Evolutionary conservation across 2,888 invertebrate genomes (phyloP).

Genomic region (Bellardia bayeri): DNA sequence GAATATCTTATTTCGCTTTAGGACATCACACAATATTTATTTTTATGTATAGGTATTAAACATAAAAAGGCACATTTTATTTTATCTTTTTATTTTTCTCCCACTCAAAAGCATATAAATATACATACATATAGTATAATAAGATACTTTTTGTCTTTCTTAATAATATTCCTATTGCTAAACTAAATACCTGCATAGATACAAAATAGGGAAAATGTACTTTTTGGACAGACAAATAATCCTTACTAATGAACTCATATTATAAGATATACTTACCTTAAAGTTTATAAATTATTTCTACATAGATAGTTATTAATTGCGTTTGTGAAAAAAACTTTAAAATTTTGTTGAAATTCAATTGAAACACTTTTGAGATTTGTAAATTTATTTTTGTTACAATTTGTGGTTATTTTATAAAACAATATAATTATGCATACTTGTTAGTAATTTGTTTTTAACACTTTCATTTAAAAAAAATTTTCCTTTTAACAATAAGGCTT

Average conservation of each 20-base stretch:
- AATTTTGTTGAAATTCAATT: not conserved
- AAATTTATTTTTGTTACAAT: conserved; percentile 18
- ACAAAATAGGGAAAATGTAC: not conserved
- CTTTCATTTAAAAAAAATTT: not conserved
- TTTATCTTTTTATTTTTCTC: not conserved
- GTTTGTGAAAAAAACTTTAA: not conserved
- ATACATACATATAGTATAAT: too few relatives aligned
- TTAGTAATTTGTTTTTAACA: not conserved
- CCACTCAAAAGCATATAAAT: not conserved
- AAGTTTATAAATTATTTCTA: conserved; percentile 28
- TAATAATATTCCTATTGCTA: not conserved
- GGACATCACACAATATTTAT: conserved; percentile 35
- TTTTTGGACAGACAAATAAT: not conserved
- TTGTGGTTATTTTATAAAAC: not conserved
- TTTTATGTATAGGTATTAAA: conserved; percentile 3
- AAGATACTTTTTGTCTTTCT: not conserved
- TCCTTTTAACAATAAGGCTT: not conserved
- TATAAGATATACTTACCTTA: conserved; percentile 38
- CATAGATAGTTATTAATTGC: not conserved
- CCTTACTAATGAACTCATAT: not conserved
- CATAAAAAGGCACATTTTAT: conserved; percentile 17
- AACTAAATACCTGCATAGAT: not conserved
- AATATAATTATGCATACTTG: not conserved
- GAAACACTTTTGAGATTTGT: conserved; percentile 1
- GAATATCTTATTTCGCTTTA: conserved; percentile 52